Percentiles rank a stretch among this genome's conserved stretches.
phyloP scores from a whole-genome alignment of 2,113 vertebrate species.

The Pan paniscus region DNA sequence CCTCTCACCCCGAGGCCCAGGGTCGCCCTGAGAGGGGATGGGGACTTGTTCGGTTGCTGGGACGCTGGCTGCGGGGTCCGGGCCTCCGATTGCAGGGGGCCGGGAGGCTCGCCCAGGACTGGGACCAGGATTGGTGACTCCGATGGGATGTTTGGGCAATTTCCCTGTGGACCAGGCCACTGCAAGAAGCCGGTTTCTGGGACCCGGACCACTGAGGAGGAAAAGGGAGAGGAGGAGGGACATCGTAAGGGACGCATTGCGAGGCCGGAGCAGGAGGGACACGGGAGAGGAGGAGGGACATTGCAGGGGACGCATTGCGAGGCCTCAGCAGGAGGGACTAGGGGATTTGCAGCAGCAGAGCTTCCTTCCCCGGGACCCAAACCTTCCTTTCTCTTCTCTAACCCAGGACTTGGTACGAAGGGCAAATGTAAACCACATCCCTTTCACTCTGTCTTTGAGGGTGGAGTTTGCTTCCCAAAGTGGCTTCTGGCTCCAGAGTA shows the following conservation, averaged over 20 bases:
- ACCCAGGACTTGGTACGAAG: too few relatives aligned
- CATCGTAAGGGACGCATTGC: background rate
- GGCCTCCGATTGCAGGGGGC: background rate
- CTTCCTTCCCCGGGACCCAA: too few relatives aligned
- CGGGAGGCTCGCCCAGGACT: background rate
- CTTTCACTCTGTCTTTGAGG: too few relatives aligned
- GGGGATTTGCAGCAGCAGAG: background rate
- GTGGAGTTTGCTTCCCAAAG: too few relatives aligned
- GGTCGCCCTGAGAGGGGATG: background rate
- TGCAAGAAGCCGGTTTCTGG: background rate
- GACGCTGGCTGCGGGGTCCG: background rate
- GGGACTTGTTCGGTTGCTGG: background rate
- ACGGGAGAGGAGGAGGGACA: too few relatives aligned
- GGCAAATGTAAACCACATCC: accelerated
- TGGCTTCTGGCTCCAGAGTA: background rate
- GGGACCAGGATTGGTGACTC: background rate
- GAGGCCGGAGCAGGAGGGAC: accelerated
- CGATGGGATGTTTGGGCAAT: background rate
- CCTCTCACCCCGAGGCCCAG: background rate
- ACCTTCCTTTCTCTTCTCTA: too few relatives aligned
- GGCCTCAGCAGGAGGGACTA: too few relatives aligned
- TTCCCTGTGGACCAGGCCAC: background rate
- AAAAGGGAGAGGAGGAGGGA: too few relatives aligned
- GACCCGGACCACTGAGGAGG: too few relatives aligned
- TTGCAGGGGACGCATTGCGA: too few relatives aligned